Evolutionary conservation across 1,140 invertebrate genomes (phyloP), one percentile per base, ranked within the genome.

Genomic region (Heliothis subflexa): DNA sequence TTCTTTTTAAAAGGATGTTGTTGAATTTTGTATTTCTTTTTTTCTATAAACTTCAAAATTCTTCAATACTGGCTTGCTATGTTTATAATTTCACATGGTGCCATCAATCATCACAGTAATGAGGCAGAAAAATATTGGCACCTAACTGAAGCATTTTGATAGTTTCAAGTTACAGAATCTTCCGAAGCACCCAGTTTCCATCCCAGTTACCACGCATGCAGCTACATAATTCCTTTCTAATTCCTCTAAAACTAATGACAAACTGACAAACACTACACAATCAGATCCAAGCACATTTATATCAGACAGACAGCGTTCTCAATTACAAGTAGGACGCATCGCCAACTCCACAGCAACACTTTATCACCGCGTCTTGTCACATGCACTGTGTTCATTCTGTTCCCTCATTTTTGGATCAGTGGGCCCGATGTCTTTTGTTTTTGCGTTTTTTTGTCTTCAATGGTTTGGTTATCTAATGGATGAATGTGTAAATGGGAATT

Each of bases 251-350:
- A 40, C 33, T 40, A 40, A 40, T 40, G 33, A 40, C 33, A 40
- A 40, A 40, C 33, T 9, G 2, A 25, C 33, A 40, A 40, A 40
- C 33, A 40, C 21, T 25, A 25, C 0, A 25, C 33, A 40, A 40
- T 5, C 33, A 40, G 9, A 40, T 9, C 33, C 33, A 5, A 3
- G n/a, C 55, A 59, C 55, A 59, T 7, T 40, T 16, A 45, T 59
- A 66, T 18, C n/a, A 54, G 21, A 10, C 28, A 14, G 28, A 10
- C 28, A 14, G 28, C 14, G 54, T 4, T 68, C 50, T 21, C 78
- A 71, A 76, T 80, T 78, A 68, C 73, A 70, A 49, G 33, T 5
- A 68, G 21, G 13, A 40, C 68, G 64, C 75, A 74, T 74, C 59
- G 75, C 52, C 80, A 73, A 40, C 28, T 59, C 54, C 71, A 73